phyloP scores from a whole-genome alignment of 2,797 vertebrate genomes.

The Melanotaenia parkinsoni region DNA sequence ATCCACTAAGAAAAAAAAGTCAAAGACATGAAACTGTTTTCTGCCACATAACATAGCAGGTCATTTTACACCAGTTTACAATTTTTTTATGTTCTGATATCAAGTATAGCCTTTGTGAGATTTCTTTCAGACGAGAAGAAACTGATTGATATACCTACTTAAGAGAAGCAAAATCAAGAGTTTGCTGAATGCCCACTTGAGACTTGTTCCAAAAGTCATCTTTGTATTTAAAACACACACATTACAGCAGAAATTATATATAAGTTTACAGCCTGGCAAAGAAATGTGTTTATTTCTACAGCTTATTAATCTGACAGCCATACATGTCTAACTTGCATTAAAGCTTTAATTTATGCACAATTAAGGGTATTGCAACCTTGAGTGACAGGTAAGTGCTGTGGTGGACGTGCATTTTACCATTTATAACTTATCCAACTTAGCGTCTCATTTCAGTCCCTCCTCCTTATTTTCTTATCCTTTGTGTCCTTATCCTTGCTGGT shows the following conservation, averaged over 20 bases:
- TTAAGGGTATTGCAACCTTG: background rate
- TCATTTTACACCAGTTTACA: background rate
- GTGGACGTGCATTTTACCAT: background rate
- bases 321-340: background rate
- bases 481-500: background rate
- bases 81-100: background rate
- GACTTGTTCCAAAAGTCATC: background rate
- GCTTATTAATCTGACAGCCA: background rate
- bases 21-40: background rate
- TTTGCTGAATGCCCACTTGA: background rate
- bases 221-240: background rate
- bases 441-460: conserved; percentile 1
- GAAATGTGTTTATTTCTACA: background rate
- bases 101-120: background rate
- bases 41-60: background rate
- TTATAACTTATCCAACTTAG: background rate
- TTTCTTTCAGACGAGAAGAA: background rate
- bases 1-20: background rate
- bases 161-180: background rate
- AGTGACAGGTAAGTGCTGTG: background rate
- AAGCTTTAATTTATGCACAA: background rate
- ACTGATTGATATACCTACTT: background rate
- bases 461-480: conserved; percentile 4
- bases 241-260: background rate
- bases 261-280: background rate